These are phyloP conservation scores for Coptodon bakossiorum DNA, from an alignment of 2,113 vertebrate species.

Conservation along the genomic window DNA sequence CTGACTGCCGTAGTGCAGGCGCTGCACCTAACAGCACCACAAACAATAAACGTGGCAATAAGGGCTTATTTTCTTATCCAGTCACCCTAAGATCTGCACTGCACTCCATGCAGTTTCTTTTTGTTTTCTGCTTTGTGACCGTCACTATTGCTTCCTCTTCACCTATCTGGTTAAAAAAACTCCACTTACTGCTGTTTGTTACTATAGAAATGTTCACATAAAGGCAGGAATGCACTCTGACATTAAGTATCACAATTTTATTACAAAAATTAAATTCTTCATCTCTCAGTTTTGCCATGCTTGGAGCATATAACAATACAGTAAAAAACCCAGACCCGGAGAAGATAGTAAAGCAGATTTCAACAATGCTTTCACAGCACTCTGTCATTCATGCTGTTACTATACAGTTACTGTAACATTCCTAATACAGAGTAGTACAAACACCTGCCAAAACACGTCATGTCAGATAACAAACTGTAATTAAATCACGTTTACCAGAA, in stretches of 20 bases:
- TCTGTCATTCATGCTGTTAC: constrained; percentile 76
- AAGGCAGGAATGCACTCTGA: constrained; percentile 32
- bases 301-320: constrained; percentile 81
- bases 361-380: constrained; percentile 71
- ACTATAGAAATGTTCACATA: not conserved
- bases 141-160: not conserved
- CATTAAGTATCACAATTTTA: constrained; percentile 79
- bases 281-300: constrained; percentile 78
- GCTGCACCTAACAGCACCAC: not conserved
- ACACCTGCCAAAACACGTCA: constrained; percentile 70
- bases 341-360: constrained; percentile 72
- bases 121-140: not conserved
- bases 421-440: constrained; percentile 76
- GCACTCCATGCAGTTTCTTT: not conserved
- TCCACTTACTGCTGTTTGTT: not conserved
- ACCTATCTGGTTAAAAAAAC: not conserved
- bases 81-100: not conserved
- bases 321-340: constrained; percentile 78
- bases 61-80: not conserved
- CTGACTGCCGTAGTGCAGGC: not conserved
- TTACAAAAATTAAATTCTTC: constrained; percentile 80
- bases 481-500: constrained; percentile 62
- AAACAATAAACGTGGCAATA: not conserved
- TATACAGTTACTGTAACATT: constrained; percentile 73
- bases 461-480: constrained; percentile 56